These are phyloP conservation scores for Periophthalmus modestus DNA, from an alignment of 2,113 vertebrate genomes.

Conservation along the genomic window DNA sequence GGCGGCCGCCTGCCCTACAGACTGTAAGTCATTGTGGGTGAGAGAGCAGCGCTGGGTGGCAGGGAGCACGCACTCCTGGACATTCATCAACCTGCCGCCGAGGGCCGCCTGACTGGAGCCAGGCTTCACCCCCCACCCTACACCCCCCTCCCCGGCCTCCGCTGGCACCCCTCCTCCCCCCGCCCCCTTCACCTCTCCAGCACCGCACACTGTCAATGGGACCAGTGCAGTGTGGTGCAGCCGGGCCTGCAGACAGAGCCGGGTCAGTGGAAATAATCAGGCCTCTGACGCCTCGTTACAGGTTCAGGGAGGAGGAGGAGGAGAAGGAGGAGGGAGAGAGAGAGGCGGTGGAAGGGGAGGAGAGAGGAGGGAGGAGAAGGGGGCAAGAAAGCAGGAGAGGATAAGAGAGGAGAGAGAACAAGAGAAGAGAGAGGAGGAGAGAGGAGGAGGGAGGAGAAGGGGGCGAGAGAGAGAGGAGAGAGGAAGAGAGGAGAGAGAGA, in stretches of 20 bases:
- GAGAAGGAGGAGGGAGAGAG: constrained; percentile 1
- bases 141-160: constrained; percentile 35
- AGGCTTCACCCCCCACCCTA: constrained; percentile 79
- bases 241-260: constrained; percentile 74
- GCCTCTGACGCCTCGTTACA: constrained; percentile 82
- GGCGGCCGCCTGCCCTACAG: constrained; percentile 62
- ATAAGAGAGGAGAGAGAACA: too few relatives aligned
- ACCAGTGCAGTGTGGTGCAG: constrained; percentile 79
- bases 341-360: constrained; percentile 19
- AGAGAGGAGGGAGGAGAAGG: too few relatives aligned
- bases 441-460: too few relatives aligned
- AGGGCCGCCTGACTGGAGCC: constrained; percentile 88
- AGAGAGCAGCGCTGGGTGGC: constrained; percentile 88
- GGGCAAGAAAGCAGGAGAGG: too few relatives aligned
- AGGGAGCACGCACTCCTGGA: constrained; percentile 86
- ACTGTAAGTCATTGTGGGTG: constrained; percentile 85
- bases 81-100: constrained; percentile 88
- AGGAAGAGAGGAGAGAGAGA: too few relatives aligned
- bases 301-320: constrained; percentile 25
- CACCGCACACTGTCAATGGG: constrained; percentile 77
- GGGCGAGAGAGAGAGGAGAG: too few relatives aligned
- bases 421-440: too few relatives aligned
- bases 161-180: too few relatives aligned
- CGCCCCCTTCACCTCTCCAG: constrained; percentile 57
- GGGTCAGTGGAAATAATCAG: constrained; percentile 80